A percentile compares a stretch with the other conserved stretches of the same genome.
phyloP scores from a whole-genome alignment of 1,140 invertebrate species.

The Bradynema listronoti region DNA sequence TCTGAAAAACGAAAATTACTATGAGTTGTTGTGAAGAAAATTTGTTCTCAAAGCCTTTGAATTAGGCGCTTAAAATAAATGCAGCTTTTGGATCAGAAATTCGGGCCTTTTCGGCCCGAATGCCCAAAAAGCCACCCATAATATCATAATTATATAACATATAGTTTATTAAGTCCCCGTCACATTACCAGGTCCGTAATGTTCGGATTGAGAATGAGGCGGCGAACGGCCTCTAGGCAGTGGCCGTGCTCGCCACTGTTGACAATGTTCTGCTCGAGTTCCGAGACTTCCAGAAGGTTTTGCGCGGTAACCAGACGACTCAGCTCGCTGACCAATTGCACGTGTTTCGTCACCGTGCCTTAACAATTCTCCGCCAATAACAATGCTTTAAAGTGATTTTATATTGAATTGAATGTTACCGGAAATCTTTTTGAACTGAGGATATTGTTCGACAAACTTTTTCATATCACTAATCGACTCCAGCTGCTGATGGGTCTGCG shows the following conservation, averaged over 20 bases:
- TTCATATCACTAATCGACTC: slow-evolving; percentile 99
- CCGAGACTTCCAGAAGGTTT: slow-evolving; percentile 81
- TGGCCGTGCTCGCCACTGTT: slow-evolving; percentile 77
- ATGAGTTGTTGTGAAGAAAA: no score
- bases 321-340: slow-evolving; percentile 87
- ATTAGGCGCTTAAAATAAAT: no score
- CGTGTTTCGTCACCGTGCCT: slow-evolving; percentile 85
- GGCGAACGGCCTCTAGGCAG: slow-evolving; percentile 63
- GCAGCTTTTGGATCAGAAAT: no score
- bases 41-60: no score
- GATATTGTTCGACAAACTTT: slow-evolving; percentile 94
- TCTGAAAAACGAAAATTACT: no score
- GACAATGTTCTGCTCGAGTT: slow-evolving; percentile 84
- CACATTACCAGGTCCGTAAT: slow-evolving; percentile 47
- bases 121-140: no score
- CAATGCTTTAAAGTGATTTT: background rate
- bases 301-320: slow-evolving; percentile 73
- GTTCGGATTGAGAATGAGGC: slow-evolving; percentile 46
- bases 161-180: no score
- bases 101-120: no score
- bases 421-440: slow-evolving; percentile 97
- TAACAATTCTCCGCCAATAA: background rate
- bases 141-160: background rate
- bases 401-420: slow-evolving; percentile 60
- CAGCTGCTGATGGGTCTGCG: slow-evolving; percentile 84